Percentiles rank a stretch among this genome's conserved stretches.
Evolutionary conservation across 2,113 vertebrate genomes (phyloP).

Genomic region (Lophura nycthemera): DNA sequence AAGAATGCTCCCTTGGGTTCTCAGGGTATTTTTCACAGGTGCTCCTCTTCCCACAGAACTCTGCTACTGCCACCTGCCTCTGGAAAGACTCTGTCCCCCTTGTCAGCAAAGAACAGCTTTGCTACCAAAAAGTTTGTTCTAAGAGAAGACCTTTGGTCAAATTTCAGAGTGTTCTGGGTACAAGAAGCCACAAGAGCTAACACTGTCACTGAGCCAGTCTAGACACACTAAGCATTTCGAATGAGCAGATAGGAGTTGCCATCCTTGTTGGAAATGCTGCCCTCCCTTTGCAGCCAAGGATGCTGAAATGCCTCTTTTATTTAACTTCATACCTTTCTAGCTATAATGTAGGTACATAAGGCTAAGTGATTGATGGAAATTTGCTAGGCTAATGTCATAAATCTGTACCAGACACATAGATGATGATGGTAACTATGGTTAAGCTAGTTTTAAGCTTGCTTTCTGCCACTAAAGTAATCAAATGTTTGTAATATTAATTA

Average conservation of each 20-base stretch:
- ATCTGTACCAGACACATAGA: neutral
- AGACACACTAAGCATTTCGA: neutral
- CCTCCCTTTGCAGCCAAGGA: neutral
- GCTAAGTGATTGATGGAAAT: neutral
- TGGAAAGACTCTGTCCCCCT: neutral
- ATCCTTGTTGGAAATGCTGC: neutral
- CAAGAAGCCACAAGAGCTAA: neutral
- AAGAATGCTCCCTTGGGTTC: neutral
- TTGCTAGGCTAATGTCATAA: neutral
- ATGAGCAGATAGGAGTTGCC: neutral
- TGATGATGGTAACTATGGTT: neutral
- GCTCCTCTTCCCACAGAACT: neutral
- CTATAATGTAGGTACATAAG: neutral
- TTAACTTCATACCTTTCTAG: neutral
- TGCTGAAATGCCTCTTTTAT: neutral
- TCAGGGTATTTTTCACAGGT: neutral
- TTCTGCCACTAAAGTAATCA: neutral
- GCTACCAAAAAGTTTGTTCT: neutral
- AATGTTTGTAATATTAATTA: neutral
- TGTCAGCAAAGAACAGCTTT: neutral
- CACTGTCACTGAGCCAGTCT: neutral
- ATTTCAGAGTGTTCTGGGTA: neutral
- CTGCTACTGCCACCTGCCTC: neutral
- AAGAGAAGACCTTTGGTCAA: neutral
- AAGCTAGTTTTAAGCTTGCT: neutral